Percentiles rank a stretch among this genome's conserved stretches.
Conservation (phyloP, 2,797 vertebrate genomes). For the Hypotaenidia okinawae region DNA sequence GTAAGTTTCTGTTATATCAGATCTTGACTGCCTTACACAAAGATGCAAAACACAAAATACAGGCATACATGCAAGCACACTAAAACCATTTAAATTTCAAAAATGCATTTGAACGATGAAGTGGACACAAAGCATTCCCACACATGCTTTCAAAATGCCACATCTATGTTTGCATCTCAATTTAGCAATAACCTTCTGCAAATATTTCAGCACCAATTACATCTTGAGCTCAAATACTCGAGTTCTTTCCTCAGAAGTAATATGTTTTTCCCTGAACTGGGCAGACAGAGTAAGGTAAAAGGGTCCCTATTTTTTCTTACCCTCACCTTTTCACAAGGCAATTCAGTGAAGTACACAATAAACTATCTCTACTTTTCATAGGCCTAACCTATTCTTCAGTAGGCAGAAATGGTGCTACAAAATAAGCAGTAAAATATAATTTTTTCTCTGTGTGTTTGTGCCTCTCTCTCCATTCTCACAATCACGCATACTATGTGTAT, state of each 20-base stretch:
- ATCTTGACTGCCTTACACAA: not conserved
- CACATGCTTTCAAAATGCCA: not conserved
- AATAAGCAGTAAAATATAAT: not conserved
- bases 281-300: not conserved
- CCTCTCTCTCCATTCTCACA: not conserved
- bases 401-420: not conserved
- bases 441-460: not conserved
- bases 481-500: not conserved
- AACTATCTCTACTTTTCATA: not conserved
- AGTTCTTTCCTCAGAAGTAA: not conserved
- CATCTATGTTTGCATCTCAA: not conserved
- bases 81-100: not conserved
- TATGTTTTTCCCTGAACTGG: not conserved
- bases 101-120: not conserved
- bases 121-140: not conserved
- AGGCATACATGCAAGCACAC: not conserved
- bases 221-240: not conserved
- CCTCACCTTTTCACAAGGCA: not conserved
- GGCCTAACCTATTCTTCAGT: not conserved
- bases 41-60: not conserved
- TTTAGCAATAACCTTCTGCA: not conserved
- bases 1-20: not conserved
- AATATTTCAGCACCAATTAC: not conserved
- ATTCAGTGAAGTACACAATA: not conserved
- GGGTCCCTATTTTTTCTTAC: not conserved